phyloP scores from a whole-genome alignment of 1,140 invertebrate genomes.

The Phymastichus coffea region DNA sequence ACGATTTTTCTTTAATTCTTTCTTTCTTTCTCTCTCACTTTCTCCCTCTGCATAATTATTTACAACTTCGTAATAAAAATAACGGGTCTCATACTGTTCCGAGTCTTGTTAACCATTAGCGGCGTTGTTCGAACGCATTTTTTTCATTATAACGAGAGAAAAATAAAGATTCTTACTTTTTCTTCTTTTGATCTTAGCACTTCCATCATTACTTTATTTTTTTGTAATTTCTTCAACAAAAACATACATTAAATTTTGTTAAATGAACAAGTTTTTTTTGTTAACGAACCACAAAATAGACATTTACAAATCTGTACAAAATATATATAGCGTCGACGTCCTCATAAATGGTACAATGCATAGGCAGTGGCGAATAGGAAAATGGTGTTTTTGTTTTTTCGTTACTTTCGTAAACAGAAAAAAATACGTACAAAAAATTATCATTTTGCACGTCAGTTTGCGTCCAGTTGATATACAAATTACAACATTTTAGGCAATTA shows the following conservation, averaged over 20 bases:
- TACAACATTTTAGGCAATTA: not conserved
- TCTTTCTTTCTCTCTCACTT: not conserved
- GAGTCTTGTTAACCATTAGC: conserved; percentile 22
- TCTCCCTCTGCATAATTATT: conserved; percentile 19
- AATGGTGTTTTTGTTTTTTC: conserved; percentile 4
- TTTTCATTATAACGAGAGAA: conserved; percentile 5
- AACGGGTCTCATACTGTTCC: conserved; percentile 12
- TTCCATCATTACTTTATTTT: conserved; percentile 1
- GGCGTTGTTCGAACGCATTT: not conserved
- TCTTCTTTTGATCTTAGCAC: not conserved
- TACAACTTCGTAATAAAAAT: conserved; percentile 25
- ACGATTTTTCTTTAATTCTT: no score
- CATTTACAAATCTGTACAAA: conserved; percentile 17
- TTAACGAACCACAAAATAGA: conserved; percentile 5
- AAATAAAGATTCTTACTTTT: not conserved
- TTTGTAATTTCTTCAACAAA: conserved; percentile 10
- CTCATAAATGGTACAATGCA: conserved; percentile 15
- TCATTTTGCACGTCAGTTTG: not conserved
- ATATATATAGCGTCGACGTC: conserved; percentile 5
- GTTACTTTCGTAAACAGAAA: not conserved
- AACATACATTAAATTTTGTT: not conserved
- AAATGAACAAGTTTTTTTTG: not conserved
- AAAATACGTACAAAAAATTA: conserved; percentile 1
- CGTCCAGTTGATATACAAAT: conserved; percentile 1
- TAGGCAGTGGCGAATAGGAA: conserved; percentile 18